Percentiles rank a stretch among this genome's conserved stretches.
These are phyloP conservation scores for Volucella zonaria DNA, from an alignment of 2,888 invertebrate species.

Conservation along the genomic window DNA sequence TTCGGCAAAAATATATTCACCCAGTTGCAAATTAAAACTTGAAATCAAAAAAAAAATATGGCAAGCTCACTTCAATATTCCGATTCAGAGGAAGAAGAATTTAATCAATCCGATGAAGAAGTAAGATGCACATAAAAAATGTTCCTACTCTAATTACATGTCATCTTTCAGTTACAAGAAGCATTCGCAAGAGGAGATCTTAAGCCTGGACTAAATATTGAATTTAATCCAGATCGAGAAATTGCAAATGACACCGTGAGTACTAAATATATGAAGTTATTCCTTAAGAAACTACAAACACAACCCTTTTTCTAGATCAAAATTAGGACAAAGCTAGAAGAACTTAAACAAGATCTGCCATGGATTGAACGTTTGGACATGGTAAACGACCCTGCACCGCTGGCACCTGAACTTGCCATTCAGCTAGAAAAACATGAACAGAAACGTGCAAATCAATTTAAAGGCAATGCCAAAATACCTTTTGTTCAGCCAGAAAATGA, in stretches of 20 bases:
- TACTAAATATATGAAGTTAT: conserved; percentile 69
- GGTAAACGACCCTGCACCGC: conserved; percentile 88
- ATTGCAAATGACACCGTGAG: conserved; percentile 90
- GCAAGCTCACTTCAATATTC: conserved; percentile 56
- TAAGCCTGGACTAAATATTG: conserved; percentile 92
- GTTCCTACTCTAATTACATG: conserved; percentile 3
- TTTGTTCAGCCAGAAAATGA: conserved; percentile 87
- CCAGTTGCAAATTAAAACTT: background rate
- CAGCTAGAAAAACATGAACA: conserved; percentile 90
- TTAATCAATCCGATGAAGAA: conserved; percentile 62
- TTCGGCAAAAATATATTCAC: background rate
- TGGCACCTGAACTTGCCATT: conserved; percentile 92
- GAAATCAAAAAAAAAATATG: conserved; percentile 25
- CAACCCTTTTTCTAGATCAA: conserved; percentile 75
- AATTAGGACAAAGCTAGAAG: conserved; percentile 88
- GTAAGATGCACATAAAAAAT: conserved; percentile 15
- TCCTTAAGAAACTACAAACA: background rate
- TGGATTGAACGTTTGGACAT: conserved; percentile 95
- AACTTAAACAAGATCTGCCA: conserved; percentile 88
- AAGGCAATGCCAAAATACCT: conserved; percentile 88
- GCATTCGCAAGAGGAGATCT: conserved; percentile 93
- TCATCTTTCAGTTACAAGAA: conserved; percentile 89
- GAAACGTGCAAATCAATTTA: conserved; percentile 86
- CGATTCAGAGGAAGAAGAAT: conserved; percentile 56
- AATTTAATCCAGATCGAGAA: conserved; percentile 84